Conservation (phyloP, 2,797 vertebrate genomes). For the Pogoniulus pusillus region DNA sequence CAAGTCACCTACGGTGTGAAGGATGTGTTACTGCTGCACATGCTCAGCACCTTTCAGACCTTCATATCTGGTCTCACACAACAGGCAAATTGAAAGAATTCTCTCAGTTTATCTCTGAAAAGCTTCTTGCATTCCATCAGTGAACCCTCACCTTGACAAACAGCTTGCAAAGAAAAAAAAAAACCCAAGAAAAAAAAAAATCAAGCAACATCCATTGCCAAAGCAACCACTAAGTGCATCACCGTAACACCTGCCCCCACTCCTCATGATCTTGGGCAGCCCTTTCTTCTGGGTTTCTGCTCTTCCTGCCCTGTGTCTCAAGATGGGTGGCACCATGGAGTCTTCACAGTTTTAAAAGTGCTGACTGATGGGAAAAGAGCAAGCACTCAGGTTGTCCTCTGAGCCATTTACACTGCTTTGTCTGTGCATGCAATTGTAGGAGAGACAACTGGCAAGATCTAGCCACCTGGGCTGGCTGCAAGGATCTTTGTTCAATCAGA, state of each 20-base stretch:
- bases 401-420: rapidly evolving
- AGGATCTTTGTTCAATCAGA: not conserved
- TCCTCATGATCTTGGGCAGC: not conserved
- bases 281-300: not conserved
- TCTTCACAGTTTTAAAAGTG: not conserved
- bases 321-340: not conserved
- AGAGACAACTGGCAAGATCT: not conserved
- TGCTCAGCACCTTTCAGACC: not conserved
- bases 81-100: not conserved
- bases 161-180: not conserved
- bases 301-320: not conserved
- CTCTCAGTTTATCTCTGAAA: not conserved
- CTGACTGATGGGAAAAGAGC: not conserved
- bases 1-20: not conserved
- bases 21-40: rapidly evolving
- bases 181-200: too few species aligned
- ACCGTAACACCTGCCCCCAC: rapidly evolving
- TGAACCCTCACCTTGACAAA: not conserved
- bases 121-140: not conserved
- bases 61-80: not conserved
- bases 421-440: not conserved
- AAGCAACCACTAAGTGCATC: not conserved
- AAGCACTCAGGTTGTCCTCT: not conserved
- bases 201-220: not conserved
- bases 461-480: rapidly evolving